Percentiles rank a stretch among this genome's conserved stretches.
These are phyloP conservation scores for Cladorhizidae sp. DNA, from an alignment of 37 sponge, comb jelly and placozoan genomes.

Conservation along the genomic window DNA sequence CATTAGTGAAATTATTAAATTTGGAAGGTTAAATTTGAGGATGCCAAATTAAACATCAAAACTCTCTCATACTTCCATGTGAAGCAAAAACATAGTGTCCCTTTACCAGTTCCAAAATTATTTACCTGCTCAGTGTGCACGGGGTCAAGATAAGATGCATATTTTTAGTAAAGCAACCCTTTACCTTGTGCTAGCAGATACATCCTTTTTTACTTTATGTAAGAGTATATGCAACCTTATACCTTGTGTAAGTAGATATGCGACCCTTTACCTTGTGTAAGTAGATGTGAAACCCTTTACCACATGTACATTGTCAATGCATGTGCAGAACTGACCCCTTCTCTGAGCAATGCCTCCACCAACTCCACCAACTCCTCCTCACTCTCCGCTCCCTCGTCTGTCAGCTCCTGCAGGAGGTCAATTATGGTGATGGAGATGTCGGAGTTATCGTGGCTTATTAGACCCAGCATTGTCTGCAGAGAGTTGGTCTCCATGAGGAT, in stretches of 20 bases:
- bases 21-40: no score
- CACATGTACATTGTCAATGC: background rate
- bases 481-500: constrained; percentile 66
- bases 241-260: background rate
- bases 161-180: no score
- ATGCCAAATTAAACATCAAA: no score
- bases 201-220: no score
- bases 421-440: constrained; percentile 87
- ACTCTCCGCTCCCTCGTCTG: constrained; percentile 82
- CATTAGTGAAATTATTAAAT: no score
- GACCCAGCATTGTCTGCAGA: constrained; percentile 76
- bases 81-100: no score
- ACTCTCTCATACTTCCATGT: no score
- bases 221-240: background rate
- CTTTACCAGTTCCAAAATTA: no score
- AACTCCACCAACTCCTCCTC: constrained; percentile 87
- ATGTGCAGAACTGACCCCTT: constrained; percentile 38
- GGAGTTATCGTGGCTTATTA: constrained; percentile 89
- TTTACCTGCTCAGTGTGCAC: no score
- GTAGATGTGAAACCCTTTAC: background rate
- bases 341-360: constrained; percentile 73
- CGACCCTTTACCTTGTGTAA: background rate
- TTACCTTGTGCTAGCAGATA: no score
- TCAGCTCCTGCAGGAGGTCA: constrained; percentile 94
- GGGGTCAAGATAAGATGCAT: no score